Base-by-base conservation (phyloP, 2,797 vertebrate genomes). In the Enteromius anoplus region DNA sequence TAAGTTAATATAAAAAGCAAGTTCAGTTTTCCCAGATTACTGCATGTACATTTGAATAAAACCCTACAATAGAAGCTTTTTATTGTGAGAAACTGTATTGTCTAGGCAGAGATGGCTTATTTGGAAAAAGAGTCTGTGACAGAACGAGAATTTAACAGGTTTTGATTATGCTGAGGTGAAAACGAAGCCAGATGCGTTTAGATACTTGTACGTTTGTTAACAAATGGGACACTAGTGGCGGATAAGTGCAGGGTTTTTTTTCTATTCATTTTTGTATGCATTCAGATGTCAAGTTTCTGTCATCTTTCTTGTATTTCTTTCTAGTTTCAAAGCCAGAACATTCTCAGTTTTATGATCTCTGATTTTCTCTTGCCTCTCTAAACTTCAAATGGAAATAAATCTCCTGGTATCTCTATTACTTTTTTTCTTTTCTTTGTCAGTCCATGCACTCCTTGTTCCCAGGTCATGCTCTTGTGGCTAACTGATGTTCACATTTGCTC, bases 191-290 rank as follows among this genome's bases (percentile, higher is more conserved):
- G 66, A 64, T 80, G 69, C n/a, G 17, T 69, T 78, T 76, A 55
- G 70, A 65, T 78, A 26, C 40, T 84, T 23, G 34, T 68, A 62
- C 87, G 87, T 86, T 83, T 81, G 86, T 92, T 88, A 89, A 91
- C 88, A 92, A 90, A 92, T 78, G 89, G 78, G 87, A 83, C 87
- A 78, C 89, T 92, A 85, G 90, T 88, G 86, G 75, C 80, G 84
- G 90, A 91, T 87, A 93, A 94, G 93, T 94, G 94, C 94, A 93
- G 91, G 86, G 76, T 84, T 91, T 90, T 88, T 75, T 88, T 32
- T 81, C 45, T 80, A 87, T 87, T 26, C 60, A 62, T 66, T 86
- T 80, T 87, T 87, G 17, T 68, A 70, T 64, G 79, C n/a, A 78
- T 80, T 40, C 68, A 64, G 82, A 32, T 78, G 80, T 89, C 83